Percentiles rank a stretch among this genome's conserved stretches.
phyloP scores from a whole-genome alignment of 2,797 vertebrate species.

The Enteromius radiatus region DNA sequence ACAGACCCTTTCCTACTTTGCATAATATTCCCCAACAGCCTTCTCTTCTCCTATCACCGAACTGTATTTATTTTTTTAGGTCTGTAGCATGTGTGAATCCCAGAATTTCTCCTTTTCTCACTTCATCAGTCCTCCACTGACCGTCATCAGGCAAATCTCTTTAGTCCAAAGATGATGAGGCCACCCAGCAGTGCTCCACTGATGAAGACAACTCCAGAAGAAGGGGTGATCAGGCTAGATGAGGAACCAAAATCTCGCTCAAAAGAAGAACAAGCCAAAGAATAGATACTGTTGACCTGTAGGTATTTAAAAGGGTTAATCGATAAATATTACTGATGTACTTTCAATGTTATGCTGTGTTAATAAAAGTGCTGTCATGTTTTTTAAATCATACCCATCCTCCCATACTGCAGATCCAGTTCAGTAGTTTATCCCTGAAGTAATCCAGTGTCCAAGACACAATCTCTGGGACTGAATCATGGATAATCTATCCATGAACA shows the following conservation, averaged over 20 bases:
- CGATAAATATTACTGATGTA: background rate
- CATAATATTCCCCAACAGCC: background rate
- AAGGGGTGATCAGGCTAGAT: background rate
- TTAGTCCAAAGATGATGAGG: slow-evolving; percentile 13
- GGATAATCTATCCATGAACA: background rate
- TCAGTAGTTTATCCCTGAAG: background rate
- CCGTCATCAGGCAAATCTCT: slow-evolving; percentile 3
- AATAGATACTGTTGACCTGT: slow-evolving; percentile 25
- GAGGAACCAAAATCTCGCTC: slow-evolving; percentile 11
- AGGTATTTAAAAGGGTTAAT: background rate
- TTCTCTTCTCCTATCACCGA: background rate
- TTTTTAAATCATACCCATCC: slow-evolving; percentile 22
- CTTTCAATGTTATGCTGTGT: background rate
- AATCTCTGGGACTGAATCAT: background rate
- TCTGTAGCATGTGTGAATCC: background rate
- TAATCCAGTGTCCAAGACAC: slow-evolving; percentile 43
- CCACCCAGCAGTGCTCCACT: slow-evolving; percentile 18
- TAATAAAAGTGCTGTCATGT: background rate
- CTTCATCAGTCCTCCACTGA: background rate
- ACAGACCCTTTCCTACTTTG: background rate
- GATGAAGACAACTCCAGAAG: slow-evolving; percentile 12
- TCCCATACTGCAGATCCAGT: slow-evolving; percentile 21
- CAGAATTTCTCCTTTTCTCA: background rate
- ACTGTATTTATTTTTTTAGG: no score
- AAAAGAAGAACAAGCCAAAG: slow-evolving; percentile 12